Evolutionary conservation across 2,797 vertebrate species (phyloP), one percentile per base, ranked within the genome.

Genomic region (Leptoclinus maculatus): DNA sequence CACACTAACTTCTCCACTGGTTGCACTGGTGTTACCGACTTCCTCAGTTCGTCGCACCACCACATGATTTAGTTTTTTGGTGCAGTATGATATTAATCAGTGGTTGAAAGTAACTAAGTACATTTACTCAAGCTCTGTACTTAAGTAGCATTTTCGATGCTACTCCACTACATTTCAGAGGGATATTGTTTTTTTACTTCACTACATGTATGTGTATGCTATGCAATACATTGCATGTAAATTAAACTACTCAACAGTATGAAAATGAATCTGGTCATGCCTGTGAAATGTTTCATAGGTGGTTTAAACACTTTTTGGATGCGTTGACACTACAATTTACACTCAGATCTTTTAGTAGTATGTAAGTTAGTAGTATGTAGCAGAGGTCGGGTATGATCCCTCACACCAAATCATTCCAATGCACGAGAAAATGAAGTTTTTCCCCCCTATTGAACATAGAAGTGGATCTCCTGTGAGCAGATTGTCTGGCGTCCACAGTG

Each of bases 381-480:
- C 7, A 25, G 17, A 51, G 34, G 27, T 60, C 1, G 65, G 17
- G n/a, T 56, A 47, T 41, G 38, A 57, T 49, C 4, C 25, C 41
- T 57, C 14, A 51, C 9, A 56, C 5, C 7, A 17, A 59, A 66
- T 66, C 49, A 27, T 17, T 67, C 10, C 0, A 1, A 10, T 5
- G 23, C 25, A 51, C 21, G 39, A 79, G 17, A 43, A 47, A 54
- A 60, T 72, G 10, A n/a, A 27, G 53, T 13, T 78, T 65, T 58
- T 66, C 43, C 17, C 21, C 75, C 34, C 59, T 72, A 23, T 12
- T 38, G 38, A 66, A 43, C 27, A 27, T 57, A 21, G 59, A 3
- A 29, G 60, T 34, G 51, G 17, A 53, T 79, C 51, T 84, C 69
- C 70, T 66, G 39, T 69, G 66, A 59, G 66, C 49, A 32, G 34